These are phyloP conservation scores for Drosophila borealis DNA, from an alignment of 2,888 invertebrate species.

Conservation along the genomic window DNA sequence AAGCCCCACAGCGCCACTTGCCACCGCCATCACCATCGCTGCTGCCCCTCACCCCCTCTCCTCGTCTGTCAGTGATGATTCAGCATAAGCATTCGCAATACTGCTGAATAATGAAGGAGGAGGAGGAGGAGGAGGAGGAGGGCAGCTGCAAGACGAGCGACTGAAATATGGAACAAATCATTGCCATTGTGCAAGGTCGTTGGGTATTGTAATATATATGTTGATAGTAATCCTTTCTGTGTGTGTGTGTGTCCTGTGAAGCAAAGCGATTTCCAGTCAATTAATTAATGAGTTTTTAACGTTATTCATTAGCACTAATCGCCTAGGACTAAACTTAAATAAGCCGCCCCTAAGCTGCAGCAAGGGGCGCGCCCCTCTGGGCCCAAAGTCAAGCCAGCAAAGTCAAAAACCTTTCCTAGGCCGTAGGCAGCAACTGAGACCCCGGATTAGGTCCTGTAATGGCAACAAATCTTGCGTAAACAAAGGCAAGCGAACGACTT, in stretches of 20 bases:
- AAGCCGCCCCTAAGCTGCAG: constrained; percentile 60
- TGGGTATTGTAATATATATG: constrained; percentile 31
- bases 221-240: not conserved
- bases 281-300: constrained; percentile 77
- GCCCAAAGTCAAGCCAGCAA: constrained; percentile 53
- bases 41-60: not conserved
- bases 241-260: constrained; percentile 31
- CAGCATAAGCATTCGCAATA: constrained; percentile 61
- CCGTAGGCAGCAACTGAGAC: constrained; percentile 62
- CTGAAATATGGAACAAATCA: constrained; percentile 67
- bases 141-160: constrained; percentile 13
- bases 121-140: constrained; percentile 8
- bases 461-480: constrained; percentile 82
- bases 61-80: constrained; percentile 58
- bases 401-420: constrained; percentile 73
- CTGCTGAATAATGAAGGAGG: constrained; percentile 73
- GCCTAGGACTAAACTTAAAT: constrained; percentile 56
- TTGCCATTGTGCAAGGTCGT: constrained; percentile 64
- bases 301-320: constrained; percentile 76
- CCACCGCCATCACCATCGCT: constrained; percentile 5
- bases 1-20: constrained; percentile 44
- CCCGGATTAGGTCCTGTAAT: constrained; percentile 72
- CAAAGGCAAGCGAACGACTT: constrained; percentile 64
- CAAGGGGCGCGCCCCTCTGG: constrained; percentile 32
- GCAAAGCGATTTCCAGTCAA: constrained; percentile 55